These are phyloP conservation scores for Chrysemys picta DNA, from an alignment of 2,113 vertebrate species.

Conservation along the genomic window DNA sequence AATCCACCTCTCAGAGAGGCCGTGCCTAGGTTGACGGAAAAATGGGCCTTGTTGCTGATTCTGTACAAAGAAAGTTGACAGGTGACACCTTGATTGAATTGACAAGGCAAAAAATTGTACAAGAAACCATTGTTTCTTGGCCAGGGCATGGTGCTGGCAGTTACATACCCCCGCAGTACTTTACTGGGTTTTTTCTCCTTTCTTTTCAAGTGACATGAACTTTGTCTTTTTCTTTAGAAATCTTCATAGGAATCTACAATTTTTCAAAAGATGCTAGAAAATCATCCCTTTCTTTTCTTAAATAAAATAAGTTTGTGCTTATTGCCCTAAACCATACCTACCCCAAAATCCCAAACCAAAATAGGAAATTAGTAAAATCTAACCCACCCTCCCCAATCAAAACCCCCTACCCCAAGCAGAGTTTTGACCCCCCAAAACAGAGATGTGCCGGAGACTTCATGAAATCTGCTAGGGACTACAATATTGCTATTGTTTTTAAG, in stretches of 20 bases:
- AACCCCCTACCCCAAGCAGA: background rate
- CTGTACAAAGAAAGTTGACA: background rate
- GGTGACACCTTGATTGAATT: background rate
- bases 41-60: background rate
- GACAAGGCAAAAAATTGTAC: background rate
- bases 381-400: background rate
- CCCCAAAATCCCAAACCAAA: background rate
- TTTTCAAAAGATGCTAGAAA: background rate
- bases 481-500: background rate
- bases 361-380: background rate
- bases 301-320: background rate
- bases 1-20: background rate
- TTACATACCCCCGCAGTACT: accelerated
- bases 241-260: background rate
- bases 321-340: background rate
- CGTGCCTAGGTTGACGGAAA: background rate
- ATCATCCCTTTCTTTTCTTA: background rate
- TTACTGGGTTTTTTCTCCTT: background rate
- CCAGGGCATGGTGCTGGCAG: background rate
- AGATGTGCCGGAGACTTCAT: background rate
- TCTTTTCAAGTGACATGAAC: background rate
- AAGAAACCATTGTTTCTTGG: background rate
- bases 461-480: background rate
- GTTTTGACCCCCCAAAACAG: background rate
- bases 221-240: background rate